Conservation (phyloP, 2,797 vertebrate genomes). For the Gephyroberyx darwinii region DNA sequence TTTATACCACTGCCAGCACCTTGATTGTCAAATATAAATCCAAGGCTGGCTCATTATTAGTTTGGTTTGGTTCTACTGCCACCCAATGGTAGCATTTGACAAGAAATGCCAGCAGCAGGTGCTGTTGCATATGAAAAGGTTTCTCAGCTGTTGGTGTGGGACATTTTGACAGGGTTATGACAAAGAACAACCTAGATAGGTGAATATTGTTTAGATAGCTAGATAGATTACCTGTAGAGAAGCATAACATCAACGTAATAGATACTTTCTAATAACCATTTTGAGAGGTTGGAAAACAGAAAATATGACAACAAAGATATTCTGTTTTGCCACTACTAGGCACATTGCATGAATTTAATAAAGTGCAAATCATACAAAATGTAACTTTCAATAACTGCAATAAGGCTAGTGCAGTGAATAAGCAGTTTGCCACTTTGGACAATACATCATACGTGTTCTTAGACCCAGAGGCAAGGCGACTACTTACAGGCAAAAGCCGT, state of each 20-base stretch:
- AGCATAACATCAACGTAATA: background rate
- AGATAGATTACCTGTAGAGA: background rate
- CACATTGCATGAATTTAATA: constrained; percentile 79
- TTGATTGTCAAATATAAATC: background rate
- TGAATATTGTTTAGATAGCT: background rate
- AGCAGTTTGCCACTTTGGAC: constrained; percentile 54
- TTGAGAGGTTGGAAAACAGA: constrained; percentile 25
- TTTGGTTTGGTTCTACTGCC: constrained; percentile 44
- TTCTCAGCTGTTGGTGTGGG: background rate
- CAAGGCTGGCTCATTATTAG: too few relatives aligned
- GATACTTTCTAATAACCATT: too few relatives aligned
- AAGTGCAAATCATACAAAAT: constrained; percentile 80
- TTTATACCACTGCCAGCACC: background rate
- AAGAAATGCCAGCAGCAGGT: background rate
- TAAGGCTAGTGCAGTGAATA: constrained; percentile 58
- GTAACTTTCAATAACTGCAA: constrained; percentile 44
- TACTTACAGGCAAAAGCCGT: constrained; percentile 60
- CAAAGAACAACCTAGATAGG: background rate
- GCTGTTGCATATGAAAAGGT: background rate
- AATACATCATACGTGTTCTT: constrained; percentile 24
- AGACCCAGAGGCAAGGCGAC: constrained; percentile 52
- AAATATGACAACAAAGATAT: constrained; percentile 39
- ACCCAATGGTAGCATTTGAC: constrained; percentile 27
- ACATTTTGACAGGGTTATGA: background rate
- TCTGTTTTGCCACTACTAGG: constrained; percentile 56